phyloP scores from a whole-genome alignment of 2,797 vertebrate species.

The Pangasius mekongensis region DNA sequence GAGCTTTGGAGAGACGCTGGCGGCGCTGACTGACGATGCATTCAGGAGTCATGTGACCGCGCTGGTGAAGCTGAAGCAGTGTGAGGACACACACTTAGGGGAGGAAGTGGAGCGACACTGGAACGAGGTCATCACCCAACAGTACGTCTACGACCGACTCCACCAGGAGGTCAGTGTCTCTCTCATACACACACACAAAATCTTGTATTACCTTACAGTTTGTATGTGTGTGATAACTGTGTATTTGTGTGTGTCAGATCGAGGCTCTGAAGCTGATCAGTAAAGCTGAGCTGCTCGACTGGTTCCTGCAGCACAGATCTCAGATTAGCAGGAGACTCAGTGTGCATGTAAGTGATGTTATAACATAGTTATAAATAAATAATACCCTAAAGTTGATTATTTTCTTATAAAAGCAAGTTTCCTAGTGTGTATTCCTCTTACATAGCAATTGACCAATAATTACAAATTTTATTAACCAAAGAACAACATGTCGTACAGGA shows the following conservation, averaged over 20 bases:
- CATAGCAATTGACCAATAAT: not conserved
- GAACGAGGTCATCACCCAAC: slow-evolving; percentile 91
- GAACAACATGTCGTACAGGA: not conserved
- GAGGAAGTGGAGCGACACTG: slow-evolving; percentile 97
- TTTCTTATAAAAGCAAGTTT: too few species aligned
- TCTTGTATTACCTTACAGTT: not conserved
- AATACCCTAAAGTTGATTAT: too few species aligned
- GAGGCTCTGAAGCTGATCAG: slow-evolving; percentile 88
- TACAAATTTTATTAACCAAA: not conserved
- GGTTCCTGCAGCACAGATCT: slow-evolving; percentile 85
- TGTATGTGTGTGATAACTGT: not conserved
- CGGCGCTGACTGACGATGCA: slow-evolving; percentile 85
- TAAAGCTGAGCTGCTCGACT: slow-evolving; percentile 81
- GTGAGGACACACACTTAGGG: slow-evolving; percentile 93
- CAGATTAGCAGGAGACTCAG: slow-evolving; percentile 85
- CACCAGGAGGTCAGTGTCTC: slow-evolving; percentile 82
- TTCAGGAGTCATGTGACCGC: slow-evolving; percentile 90
- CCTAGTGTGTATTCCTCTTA: not conserved
- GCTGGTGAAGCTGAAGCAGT: slow-evolving; percentile 94
- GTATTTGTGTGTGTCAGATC: slow-evolving; percentile 73
- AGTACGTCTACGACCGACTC: slow-evolving; percentile 92
- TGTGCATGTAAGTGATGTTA: slow-evolving; percentile 78
- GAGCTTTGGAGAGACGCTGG: slow-evolving; percentile 86
- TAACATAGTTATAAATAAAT: not conserved
- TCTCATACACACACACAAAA: not conserved